A percentile compares a stretch with the other conserved stretches of the same genome.
Evolutionary conservation across 2,888 invertebrate species (phyloP).

Genomic region (Xylophagus ater): DNA sequence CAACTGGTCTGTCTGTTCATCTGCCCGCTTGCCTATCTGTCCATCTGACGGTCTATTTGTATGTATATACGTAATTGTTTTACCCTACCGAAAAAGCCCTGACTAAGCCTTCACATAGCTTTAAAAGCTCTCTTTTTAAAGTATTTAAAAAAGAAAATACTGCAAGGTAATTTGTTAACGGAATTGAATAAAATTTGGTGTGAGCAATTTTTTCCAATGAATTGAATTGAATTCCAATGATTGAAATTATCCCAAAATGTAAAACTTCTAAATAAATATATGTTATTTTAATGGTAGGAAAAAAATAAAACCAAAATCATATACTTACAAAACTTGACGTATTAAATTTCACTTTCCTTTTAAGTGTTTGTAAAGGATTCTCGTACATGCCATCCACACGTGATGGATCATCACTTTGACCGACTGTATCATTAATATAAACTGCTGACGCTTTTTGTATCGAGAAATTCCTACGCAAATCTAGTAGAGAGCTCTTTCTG

Average conservation of each 20-base stretch:
- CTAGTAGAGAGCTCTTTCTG: constrained; percentile 12
- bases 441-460: constrained; percentile 7
- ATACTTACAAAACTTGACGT: constrained; percentile 14
- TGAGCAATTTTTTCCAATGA: not conserved
- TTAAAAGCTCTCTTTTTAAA: too few species aligned
- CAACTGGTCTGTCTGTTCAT: too few species aligned
- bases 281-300: not conserved
- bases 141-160: too few species aligned
- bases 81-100: too few species aligned
- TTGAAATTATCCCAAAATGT: too few species aligned
- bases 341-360: constrained; percentile 12
- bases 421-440: constrained; percentile 5
- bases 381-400: constrained; percentile 8
- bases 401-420: constrained; percentile 15
- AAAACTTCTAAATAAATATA: not conserved
- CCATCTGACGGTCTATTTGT: too few species aligned
- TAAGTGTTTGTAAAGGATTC: constrained; percentile 13
- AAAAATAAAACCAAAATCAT: not conserved
- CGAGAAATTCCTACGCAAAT: constrained; percentile 9
- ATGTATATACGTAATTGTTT: too few species aligned
- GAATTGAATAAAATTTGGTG: not conserved
- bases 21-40: too few species aligned
- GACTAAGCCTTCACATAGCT: too few species aligned
- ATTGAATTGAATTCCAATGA: constrained; percentile 1
- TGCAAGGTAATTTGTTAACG: too few species aligned